Evolutionary conservation across 2,797 vertebrate genomes (phyloP).

Genomic region (Pipistrellus nathusii): DNA sequence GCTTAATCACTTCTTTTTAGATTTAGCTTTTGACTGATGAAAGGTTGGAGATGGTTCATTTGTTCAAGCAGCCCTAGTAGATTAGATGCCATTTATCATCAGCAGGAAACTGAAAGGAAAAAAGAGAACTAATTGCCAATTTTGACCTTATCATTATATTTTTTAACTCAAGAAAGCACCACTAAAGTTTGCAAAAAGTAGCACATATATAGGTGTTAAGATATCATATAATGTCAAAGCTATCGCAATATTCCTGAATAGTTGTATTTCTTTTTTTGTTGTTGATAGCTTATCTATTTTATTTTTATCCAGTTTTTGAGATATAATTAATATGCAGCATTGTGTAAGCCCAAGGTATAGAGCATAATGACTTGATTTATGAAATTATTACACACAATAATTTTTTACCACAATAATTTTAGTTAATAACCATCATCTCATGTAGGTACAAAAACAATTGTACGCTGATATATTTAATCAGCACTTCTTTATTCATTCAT

Average conservation of each 20-base stretch:
- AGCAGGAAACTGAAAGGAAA: neutral
- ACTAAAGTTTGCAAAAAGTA: neutral
- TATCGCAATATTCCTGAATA: neutral
- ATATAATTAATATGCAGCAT: neutral
- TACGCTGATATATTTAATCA: neutral
- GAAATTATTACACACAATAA: neutral
- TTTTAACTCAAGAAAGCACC: neutral
- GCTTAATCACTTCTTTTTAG: neutral
- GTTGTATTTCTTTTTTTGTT: neutral
- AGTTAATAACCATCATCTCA: neutral
- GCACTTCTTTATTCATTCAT: neutral
- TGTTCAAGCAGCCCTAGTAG: neutral
- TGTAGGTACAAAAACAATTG: neutral
- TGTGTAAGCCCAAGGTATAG: neutral
- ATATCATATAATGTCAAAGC: neutral
- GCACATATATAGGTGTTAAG: neutral
- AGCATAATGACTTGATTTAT: neutral
- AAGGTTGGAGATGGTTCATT: neutral
- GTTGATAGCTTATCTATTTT: neutral
- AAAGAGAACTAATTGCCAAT: neutral
- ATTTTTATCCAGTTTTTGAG: neutral
- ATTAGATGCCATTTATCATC: neutral
- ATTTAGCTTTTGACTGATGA: neutral
- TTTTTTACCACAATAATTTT: neutral
- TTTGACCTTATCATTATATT: constrained; percentile 1